Percentiles rank a stretch among this genome's conserved stretches.
These are phyloP conservation scores for Celastrina argiolus DNA, from an alignment of 2,888 invertebrate genomes.

Conservation along the genomic window DNA sequence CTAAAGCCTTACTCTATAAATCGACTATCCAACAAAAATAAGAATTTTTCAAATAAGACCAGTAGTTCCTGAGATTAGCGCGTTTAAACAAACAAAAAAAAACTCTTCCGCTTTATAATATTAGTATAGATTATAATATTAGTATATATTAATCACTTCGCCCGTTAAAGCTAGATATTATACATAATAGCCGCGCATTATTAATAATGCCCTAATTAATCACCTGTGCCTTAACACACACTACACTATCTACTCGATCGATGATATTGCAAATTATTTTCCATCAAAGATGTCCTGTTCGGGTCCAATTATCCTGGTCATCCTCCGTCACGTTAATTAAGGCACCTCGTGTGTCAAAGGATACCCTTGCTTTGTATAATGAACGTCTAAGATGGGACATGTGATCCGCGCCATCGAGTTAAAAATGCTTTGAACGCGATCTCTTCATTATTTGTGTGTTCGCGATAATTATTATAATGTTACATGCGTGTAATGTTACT, in stretches of 20 bases:
- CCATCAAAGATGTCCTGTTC: conserved; percentile 32
- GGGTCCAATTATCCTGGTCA: conserved; percentile 65
- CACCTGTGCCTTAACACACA: no score
- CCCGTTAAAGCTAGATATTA: no score
- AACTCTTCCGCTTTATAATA: no score
- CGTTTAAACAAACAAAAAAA: no score
- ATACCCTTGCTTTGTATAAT: conserved; percentile 43
- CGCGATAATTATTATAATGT: conserved; percentile 17
- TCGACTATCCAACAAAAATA: no score
- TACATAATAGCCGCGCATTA: no score
- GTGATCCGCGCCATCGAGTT: conserved; percentile 30
- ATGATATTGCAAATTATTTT: not conserved
- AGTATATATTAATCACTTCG: no score
- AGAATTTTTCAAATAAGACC: no score
- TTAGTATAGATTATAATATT: no score
- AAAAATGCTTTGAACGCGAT: conserved; percentile 23
- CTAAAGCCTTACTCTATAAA: no score
- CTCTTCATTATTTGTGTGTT: conserved; percentile 7
- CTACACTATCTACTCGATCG: not conserved
- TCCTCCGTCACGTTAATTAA: conserved; percentile 67
- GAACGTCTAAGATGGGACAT: conserved; percentile 49
- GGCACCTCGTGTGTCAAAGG: conserved; percentile 61
- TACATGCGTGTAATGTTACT: not conserved
- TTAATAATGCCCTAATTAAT: no score
- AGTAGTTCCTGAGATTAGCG: no score